Conservation (phyloP, 2,113 vertebrate genomes). For the Sceloporus undulatus region DNA sequence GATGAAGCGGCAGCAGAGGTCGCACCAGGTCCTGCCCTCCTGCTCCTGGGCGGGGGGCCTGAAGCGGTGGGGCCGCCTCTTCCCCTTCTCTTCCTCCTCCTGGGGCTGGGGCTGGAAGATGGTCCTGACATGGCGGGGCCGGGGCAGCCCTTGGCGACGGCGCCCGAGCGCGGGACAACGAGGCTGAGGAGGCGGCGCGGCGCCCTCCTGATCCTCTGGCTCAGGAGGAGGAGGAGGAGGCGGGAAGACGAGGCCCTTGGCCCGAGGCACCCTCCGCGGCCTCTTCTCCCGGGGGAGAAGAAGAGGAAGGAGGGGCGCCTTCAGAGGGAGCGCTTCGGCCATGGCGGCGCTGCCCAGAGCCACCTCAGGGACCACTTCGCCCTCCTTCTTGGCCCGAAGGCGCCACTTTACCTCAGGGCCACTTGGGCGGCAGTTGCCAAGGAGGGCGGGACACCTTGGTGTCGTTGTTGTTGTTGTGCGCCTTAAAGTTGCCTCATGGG, state of each 20-base stretch:
- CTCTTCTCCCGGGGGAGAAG: too few species aligned
- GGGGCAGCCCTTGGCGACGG: not conserved
- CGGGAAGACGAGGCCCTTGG: too few species aligned
- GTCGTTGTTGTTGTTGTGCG: too few species aligned
- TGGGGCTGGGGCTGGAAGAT: conserved; percentile 48
- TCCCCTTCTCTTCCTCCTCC: too few species aligned
- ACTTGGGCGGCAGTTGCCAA: too few species aligned
- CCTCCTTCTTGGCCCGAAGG: too few species aligned
- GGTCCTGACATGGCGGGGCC: conserved; percentile 49
- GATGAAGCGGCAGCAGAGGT: conserved; percentile 66
- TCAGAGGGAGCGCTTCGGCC: not conserved
- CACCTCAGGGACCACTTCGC: not conserved
- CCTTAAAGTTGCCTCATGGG: too few species aligned
- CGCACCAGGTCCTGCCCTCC: conserved; percentile 59
- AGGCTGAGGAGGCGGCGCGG: too few species aligned
- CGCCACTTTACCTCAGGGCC: not conserved
- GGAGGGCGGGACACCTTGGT: too few species aligned
- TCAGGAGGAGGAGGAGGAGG: too few species aligned
- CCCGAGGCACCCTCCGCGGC: too few species aligned
- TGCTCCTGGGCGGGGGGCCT: conserved; percentile 3
- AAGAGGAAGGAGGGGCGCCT: not conserved
- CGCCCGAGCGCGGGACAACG: not conserved
- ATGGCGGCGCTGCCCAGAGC: not conserved
- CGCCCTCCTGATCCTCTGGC: not conserved
- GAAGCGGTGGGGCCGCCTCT: conserved; percentile 54